phyloP scores from a whole-genome alignment of 2,888 invertebrate genomes.

The Polydrusus tereticollis region DNA sequence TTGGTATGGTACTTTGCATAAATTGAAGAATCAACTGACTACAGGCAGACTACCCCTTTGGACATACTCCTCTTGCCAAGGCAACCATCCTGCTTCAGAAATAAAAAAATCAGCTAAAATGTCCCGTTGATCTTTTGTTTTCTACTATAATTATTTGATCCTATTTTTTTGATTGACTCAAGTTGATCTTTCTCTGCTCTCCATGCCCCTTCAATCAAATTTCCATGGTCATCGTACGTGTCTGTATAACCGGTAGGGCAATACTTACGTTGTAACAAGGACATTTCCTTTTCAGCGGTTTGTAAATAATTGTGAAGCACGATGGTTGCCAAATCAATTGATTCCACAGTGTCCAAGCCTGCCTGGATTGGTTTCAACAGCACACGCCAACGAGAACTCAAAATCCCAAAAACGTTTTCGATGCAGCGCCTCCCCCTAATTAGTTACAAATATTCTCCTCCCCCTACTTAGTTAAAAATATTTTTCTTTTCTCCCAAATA shows the following conservation, averaged over 20 bases:
- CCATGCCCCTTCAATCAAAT: slow-evolving; percentile 10
- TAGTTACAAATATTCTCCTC: no score
- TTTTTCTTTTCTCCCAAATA: slow-evolving; percentile 16
- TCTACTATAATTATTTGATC: slow-evolving; percentile 13
- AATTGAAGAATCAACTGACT: no score
- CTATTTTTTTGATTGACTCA: neutral
- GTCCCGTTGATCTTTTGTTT: no score
- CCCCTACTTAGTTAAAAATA: slow-evolving; percentile 40
- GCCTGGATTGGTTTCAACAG: slow-evolving; percentile 33
- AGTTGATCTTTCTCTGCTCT: neutral
- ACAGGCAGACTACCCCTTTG: no score
- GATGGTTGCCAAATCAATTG: slow-evolving; percentile 42
- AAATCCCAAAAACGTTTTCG: slow-evolving; percentile 42
- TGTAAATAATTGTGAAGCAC: slow-evolving; percentile 50
- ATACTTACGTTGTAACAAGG: slow-evolving; percentile 7
- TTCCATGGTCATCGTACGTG: slow-evolving; percentile 2
- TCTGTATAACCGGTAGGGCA: slow-evolving; percentile 13
- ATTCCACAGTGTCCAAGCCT: slow-evolving; percentile 36
- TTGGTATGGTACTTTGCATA: no score
- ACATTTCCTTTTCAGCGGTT: slow-evolving; percentile 36
- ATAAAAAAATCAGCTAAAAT: no score
- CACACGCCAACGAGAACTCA: slow-evolving; percentile 44
- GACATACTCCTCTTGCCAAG: no score
- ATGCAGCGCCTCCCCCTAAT: slow-evolving; percentile 3
- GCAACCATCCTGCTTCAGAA: no score